Evolutionary conservation across 2,888 invertebrate species (phyloP).

Genomic region (Ceriagrion tenellum): DNA sequence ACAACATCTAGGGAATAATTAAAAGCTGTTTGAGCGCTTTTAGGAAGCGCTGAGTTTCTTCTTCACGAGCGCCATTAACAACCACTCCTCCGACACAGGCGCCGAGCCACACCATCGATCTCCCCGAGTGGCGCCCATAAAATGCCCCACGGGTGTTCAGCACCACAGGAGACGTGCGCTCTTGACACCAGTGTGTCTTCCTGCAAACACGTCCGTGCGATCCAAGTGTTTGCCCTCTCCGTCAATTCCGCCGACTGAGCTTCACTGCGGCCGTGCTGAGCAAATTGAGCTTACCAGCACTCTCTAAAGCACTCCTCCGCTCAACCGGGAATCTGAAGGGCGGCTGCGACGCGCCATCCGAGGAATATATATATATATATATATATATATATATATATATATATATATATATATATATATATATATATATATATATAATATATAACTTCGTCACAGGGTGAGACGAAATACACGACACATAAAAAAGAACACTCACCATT

Average conservation of each 20-base stretch:
- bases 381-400: too few species aligned
- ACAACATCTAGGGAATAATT: background rate
- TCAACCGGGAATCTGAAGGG: background rate
- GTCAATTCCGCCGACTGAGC: background rate
- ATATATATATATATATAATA: too few species aligned
- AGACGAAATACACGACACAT: too few species aligned
- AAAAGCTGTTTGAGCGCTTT: background rate
- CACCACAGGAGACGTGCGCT: background rate
- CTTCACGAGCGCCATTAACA: background rate
- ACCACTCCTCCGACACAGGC: background rate
- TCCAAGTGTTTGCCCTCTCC: conserved; percentile 22
- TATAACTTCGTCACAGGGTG: too few species aligned
- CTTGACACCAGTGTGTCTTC: conserved; percentile 20
- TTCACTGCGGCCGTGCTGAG: conserved; percentile 26
- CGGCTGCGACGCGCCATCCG: background rate
- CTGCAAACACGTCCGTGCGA: conserved; percentile 23
- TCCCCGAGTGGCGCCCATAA: background rate
- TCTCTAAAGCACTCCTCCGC: background rate
- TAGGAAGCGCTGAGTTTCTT: background rate
- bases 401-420: too few species aligned
- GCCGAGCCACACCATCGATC: background rate
- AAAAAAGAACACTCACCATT: too few species aligned
- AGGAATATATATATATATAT: too few species aligned
- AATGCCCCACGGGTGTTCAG: conserved; percentile 1
- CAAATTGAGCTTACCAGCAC: background rate